Percentiles rank a stretch among this genome's conserved stretches.
Conservation (phyloP, 2,888 invertebrate species). For the Brenthis daphne region DNA sequence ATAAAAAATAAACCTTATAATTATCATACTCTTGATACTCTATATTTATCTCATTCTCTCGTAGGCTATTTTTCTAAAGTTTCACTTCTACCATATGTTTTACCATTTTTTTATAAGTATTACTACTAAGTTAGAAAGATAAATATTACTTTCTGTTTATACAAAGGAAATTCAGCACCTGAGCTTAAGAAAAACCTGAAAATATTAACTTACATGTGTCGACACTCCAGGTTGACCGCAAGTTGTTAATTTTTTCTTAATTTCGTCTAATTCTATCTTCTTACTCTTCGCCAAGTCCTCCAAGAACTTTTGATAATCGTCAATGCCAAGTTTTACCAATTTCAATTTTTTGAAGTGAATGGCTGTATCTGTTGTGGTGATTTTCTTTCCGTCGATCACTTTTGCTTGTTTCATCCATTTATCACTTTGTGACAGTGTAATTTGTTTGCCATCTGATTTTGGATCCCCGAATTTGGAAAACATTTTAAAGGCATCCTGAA, state of each 20-base stretch:
- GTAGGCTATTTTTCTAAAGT: no score
- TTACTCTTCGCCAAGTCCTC: constrained; percentile 93
- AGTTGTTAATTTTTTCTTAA: constrained; percentile 89
- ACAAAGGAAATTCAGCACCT: neutral
- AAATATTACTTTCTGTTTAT: no score
- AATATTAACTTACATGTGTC: constrained; percentile 62
- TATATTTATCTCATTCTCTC: no score
- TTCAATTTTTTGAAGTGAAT: constrained; percentile 95
- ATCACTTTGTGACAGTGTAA: constrained; percentile 94
- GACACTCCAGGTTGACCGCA: constrained; percentile 89
- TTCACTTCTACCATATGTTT: no score
- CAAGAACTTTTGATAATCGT: constrained; percentile 92
- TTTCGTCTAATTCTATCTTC: constrained; percentile 89
- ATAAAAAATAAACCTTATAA: no score
- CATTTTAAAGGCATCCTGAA: constrained; percentile 88
- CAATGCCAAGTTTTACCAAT: constrained; percentile 87
- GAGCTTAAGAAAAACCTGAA: neutral
- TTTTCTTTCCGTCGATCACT: constrained; percentile 90
- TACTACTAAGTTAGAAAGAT: no score
- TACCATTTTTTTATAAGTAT: no score
- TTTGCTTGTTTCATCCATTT: constrained; percentile 97
- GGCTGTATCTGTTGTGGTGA: constrained; percentile 94
- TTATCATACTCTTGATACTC: no score
- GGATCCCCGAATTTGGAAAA: constrained; percentile 94
- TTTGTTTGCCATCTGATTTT: constrained; percentile 92